These are phyloP conservation scores for Phalacrocorax carbo DNA, from an alignment of 2,113 vertebrate species.

Conservation along the genomic window DNA sequence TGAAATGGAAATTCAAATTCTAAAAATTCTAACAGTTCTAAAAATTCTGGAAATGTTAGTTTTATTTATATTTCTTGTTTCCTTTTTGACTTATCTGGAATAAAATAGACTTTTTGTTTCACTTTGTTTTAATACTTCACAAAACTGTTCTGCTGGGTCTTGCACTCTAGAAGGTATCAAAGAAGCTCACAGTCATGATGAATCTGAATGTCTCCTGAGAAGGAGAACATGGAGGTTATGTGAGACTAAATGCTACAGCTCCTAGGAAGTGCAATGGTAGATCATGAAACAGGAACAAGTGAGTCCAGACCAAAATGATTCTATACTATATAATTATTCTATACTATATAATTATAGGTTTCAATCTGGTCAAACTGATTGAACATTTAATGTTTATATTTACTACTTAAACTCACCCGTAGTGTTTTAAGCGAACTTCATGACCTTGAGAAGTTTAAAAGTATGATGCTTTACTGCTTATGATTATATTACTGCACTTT, in stretches of 20 bases:
- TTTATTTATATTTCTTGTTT: background rate
- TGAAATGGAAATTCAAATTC: background rate
- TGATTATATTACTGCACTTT: background rate
- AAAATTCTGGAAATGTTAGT: background rate
- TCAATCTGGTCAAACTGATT: background rate
- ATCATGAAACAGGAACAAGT: background rate
- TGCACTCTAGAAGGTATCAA: rapidly evolving
- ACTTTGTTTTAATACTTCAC: background rate
- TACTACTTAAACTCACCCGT: background rate
- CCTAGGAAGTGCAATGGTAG: too few relatives aligned
- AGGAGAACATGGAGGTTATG: background rate
- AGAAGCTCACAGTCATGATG: background rate
- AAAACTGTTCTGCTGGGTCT: background rate
- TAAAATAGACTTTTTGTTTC: background rate
- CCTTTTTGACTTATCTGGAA: rapidly evolving
- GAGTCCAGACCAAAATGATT: background rate
- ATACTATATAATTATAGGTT: background rate
- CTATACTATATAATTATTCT: background rate
- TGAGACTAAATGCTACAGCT: background rate
- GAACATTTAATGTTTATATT: background rate
- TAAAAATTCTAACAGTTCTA: background rate
- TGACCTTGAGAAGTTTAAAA: background rate
- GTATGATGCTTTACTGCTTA: background rate
- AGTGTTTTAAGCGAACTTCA: background rate
- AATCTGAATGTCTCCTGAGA: background rate